These are phyloP conservation scores for Acrocyrtus sp. DNA, from an alignment of 2,888 invertebrate genomes.

Conservation along the genomic window DNA sequence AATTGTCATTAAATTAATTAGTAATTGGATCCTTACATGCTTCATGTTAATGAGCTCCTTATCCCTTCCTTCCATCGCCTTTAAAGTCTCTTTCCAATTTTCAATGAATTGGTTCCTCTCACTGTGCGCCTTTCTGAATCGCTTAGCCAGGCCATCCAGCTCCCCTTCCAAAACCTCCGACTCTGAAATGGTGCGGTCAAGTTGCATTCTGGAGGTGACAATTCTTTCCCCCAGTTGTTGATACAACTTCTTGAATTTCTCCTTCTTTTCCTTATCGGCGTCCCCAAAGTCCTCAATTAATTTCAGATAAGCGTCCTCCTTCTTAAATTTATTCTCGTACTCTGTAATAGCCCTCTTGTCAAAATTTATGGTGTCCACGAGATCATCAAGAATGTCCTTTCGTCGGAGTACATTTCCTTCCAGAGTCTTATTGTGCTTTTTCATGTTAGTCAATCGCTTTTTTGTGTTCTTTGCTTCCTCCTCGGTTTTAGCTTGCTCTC, in stretches of 20 bases:
- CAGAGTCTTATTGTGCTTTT: constrained; percentile 11
- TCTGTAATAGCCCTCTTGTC: constrained; percentile 56
- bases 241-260: constrained; percentile 56
- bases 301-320: constrained; percentile 58
- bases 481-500: constrained; percentile 29
- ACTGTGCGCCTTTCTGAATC: constrained; percentile 53
- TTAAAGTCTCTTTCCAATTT: constrained; percentile 56
- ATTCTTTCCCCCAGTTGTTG: constrained; percentile 42
- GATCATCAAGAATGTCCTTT: constrained; percentile 39
- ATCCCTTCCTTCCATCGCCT: constrained; percentile 54
- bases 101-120: constrained; percentile 56
- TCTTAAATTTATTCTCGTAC: constrained; percentile 46
- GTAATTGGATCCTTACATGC: constrained; percentile 32
- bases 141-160: constrained; percentile 43
- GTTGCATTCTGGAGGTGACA: constrained; percentile 14
- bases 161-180: constrained; percentile 51
- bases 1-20: background rate
- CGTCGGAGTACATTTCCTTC: constrained; percentile 28
- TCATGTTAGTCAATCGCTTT: constrained; percentile 4
- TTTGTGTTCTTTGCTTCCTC: constrained; percentile 11
- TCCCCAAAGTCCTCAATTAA: constrained; percentile 50
- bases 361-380: constrained; percentile 55
- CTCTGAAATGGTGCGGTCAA: constrained; percentile 34
- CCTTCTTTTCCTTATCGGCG: constrained; percentile 45
- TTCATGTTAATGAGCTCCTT: constrained; percentile 52